Percentiles rank a stretch among this genome's conserved stretches.
Conservation (phyloP, 2,888 invertebrate genomes). For the Harpalus rufipes region DNA sequence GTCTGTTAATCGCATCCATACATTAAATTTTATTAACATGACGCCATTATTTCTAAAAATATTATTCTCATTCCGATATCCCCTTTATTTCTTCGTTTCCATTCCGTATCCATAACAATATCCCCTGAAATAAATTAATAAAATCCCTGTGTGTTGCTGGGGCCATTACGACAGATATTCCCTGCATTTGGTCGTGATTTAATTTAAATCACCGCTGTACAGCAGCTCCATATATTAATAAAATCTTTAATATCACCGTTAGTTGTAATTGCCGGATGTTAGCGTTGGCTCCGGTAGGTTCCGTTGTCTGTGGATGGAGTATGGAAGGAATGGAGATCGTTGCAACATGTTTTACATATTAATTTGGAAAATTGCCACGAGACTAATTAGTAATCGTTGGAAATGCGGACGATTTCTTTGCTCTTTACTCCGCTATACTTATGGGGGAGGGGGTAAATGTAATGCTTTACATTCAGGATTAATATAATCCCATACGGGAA, state of each 20-base stretch:
- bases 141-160: not conserved
- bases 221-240: slow-evolving; percentile 25
- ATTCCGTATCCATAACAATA: slow-evolving; percentile 7
- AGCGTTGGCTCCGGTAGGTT: not conserved
- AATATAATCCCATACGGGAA: too few relatives aligned
- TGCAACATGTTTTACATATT: slow-evolving; percentile 66
- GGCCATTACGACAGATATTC: slow-evolving; percentile 20
- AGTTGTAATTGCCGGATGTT: slow-evolving; percentile 21
- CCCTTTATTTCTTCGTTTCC: slow-evolving; percentile 5
- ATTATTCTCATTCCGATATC: not conserved
- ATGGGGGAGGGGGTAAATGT: not conserved
- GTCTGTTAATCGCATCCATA: too few relatives aligned
- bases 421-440: not conserved
- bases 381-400: slow-evolving; percentile 59
- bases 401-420: slow-evolving; percentile 29
- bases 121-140: slow-evolving; percentile 17
- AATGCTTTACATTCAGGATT: too few relatives aligned
- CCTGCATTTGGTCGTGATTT: slow-evolving; percentile 26
- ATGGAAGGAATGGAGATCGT: not conserved
- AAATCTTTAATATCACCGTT: slow-evolving; percentile 49
- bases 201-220: slow-evolving; percentile 30
- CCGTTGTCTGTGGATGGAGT: slow-evolving; percentile 4
- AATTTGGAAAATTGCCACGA: slow-evolving; percentile 64
- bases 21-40: too few relatives aligned
- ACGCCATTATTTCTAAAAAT: not conserved